These are phyloP conservation scores for Sus scrofa DNA, from an alignment of 2,113 vertebrate genomes.

Conservation along the genomic window DNA sequence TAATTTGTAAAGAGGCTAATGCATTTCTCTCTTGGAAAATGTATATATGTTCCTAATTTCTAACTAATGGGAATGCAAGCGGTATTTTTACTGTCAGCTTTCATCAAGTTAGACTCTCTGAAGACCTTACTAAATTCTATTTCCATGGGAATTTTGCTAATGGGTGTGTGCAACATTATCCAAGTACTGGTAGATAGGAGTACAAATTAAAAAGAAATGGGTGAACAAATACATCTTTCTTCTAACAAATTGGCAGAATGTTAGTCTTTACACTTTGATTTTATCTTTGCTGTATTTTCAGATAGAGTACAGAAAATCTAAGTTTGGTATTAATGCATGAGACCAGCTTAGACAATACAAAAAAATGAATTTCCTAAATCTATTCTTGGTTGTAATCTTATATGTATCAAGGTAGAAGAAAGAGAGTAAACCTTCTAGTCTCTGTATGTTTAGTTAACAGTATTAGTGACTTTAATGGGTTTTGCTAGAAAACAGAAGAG, in stretches of 20 bases:
- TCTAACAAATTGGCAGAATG: slow-evolving; percentile 16
- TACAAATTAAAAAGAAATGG: slow-evolving; percentile 50
- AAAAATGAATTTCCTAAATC: background rate
- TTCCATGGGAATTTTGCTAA: slow-evolving; percentile 71
- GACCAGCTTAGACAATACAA: slow-evolving; percentile 59
- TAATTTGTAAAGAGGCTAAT: slow-evolving; percentile 68
- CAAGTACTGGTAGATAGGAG: background rate
- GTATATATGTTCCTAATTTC: slow-evolving; percentile 55
- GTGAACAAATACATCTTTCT: slow-evolving; percentile 20
- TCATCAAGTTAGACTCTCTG: slow-evolving; percentile 59
- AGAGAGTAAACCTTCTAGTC: slow-evolving; percentile 52
- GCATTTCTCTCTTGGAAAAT: slow-evolving; percentile 71
- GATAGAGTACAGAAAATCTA: slow-evolving; percentile 19
- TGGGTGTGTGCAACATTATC: slow-evolving; percentile 52
- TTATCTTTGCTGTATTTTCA: slow-evolving; percentile 57
- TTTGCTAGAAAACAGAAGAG: slow-evolving; percentile 53
- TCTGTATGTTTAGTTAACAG: slow-evolving; percentile 53
- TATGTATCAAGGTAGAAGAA: slow-evolving; percentile 29
- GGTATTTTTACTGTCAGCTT: slow-evolving; percentile 71
- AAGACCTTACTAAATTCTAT: slow-evolving; percentile 61
- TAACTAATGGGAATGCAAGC: slow-evolving; percentile 59
- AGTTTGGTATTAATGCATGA: slow-evolving; percentile 39
- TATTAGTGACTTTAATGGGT: slow-evolving; percentile 64
- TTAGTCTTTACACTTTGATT: slow-evolving; percentile 46
- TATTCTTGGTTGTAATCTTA: slow-evolving; percentile 52